Base-by-base conservation (phyloP, 2,888 invertebrate species). In the Cataglyphis albicans region DNA sequence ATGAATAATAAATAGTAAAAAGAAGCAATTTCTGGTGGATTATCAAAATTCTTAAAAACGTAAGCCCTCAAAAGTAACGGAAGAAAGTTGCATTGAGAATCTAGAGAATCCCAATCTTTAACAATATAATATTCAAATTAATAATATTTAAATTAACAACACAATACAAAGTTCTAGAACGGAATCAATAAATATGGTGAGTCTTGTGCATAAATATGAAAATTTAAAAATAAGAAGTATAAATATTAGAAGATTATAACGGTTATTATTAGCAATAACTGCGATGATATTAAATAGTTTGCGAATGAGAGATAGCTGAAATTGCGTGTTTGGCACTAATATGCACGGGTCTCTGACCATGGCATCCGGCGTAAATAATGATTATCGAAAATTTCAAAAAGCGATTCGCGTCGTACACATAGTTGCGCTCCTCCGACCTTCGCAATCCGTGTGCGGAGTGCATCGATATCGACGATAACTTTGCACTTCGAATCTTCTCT, bases 351-450 rank as follows among this genome's bases (percentile, higher is more conserved):
- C 67, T 76, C 38, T 59, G 75, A 41, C n/a, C 75, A 57, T 67
- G n/a, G 18, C 29, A 72, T 67, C 67, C 76, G 67, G 67, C n/a
- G n/a, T 80, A 70, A 61, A 78, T 70, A 78, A 57, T 59, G 12
- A 65, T 76, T 65, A 80, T 80, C 70, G 25, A 12, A 72, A 80
- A 32, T 61, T 80, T 55, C 44, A 70, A 75, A 80, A 80, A 80
- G 59, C 78, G 32, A 41, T 57, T n/a, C 55, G 67, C 32, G 44
- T 65, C 59, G 59, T 59, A 15, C 7, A 68, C 44, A n/a, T 21
- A 55, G 10, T 68, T 29, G 32, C 57, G 76, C 57, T 68, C 55
- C 68, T 44, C 18, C 78, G 78, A 78, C 72, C 78, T 78, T 72
- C 78, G 44, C 59, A 68, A 72, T 59, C 70, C 35, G 18, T 59